A percentile compares a stretch with the other conserved stretches of the same genome.
These are phyloP conservation scores for Antheraea pernyi DNA, from an alignment of 1,140 invertebrate genomes.

Conservation along the genomic window DNA sequence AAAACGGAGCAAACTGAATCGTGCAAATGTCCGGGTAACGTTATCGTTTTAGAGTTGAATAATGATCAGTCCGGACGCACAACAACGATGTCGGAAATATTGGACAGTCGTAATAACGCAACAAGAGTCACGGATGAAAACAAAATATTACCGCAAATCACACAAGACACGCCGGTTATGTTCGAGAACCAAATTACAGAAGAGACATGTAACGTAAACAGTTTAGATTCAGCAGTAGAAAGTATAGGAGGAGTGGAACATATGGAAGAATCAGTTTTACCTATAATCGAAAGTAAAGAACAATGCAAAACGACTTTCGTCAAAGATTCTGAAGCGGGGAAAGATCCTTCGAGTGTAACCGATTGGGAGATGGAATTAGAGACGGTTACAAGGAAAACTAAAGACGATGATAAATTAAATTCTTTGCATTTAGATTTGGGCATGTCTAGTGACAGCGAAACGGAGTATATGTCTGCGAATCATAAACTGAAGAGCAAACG, in stretches of 20 bases:
- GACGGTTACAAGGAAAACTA: conserved; percentile 71
- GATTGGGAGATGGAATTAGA: conserved; percentile 82
- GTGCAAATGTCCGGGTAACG: conserved; percentile 58
- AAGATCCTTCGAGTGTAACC: conserved; percentile 70
- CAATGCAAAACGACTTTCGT: conserved; percentile 48
- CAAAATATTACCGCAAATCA: conserved; percentile 61
- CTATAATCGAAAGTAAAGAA: conserved; percentile 47
- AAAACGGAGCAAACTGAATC: conserved; percentile 61
- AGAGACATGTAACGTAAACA: conserved; percentile 64
- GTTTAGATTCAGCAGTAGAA: conserved; percentile 66
- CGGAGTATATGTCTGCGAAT: conserved; percentile 59
- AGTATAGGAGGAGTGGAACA: conserved; percentile 62
- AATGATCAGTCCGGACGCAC: conserved; percentile 67
- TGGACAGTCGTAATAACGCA: conserved; percentile 52
- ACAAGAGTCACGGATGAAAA: conserved; percentile 37
- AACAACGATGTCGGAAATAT: conserved; percentile 68
- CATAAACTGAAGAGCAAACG: conserved; percentile 50
- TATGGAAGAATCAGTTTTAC: conserved; percentile 46
- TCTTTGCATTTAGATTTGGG: conserved; percentile 72
- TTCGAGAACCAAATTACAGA: conserved; percentile 71
- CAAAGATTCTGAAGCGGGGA: conserved; percentile 49
- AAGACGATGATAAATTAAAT: conserved; percentile 68
- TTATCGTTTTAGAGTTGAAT: conserved; percentile 73
- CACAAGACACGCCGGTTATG: conserved; percentile 79
- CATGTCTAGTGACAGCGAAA: conserved; percentile 77